Evolutionary conservation across 2,113 vertebrate genomes (phyloP).

Genomic region (Nyctibius bracteatus): DNA sequence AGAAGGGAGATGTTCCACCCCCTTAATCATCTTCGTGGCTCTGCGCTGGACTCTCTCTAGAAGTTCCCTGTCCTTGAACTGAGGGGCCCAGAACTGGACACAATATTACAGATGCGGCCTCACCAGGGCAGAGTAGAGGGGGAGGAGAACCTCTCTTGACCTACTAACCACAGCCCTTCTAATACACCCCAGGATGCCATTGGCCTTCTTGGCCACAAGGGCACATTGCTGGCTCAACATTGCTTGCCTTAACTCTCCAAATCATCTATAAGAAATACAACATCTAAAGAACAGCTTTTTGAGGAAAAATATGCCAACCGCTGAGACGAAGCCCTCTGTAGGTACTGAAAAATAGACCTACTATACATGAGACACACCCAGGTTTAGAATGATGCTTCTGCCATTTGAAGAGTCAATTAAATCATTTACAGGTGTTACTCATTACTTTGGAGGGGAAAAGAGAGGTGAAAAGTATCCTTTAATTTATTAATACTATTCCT

Average conservation of each 20-base stretch:
- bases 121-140: no score
- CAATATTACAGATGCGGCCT: no score
- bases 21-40: no score
- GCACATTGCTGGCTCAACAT: no score
- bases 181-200: no score
- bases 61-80: no score
- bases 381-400: background rate
- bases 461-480: background rate
- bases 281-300: background rate
- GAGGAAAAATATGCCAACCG: background rate
- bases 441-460: background rate
- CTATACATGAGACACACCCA: background rate
- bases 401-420: background rate
- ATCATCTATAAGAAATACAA: background rate
- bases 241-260: background rate
- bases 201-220: no score
- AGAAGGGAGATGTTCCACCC: no score
- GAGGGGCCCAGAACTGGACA: no score
- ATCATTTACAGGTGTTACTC: background rate
- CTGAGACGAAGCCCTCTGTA: background rate
- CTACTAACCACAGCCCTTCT: no score
- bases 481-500: background rate
- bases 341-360: background rate
- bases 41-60: no score
- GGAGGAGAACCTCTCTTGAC: no score